Evolutionary conservation across 1,140 invertebrate species (phyloP).

Genomic region (Magallana angulata): DNA sequence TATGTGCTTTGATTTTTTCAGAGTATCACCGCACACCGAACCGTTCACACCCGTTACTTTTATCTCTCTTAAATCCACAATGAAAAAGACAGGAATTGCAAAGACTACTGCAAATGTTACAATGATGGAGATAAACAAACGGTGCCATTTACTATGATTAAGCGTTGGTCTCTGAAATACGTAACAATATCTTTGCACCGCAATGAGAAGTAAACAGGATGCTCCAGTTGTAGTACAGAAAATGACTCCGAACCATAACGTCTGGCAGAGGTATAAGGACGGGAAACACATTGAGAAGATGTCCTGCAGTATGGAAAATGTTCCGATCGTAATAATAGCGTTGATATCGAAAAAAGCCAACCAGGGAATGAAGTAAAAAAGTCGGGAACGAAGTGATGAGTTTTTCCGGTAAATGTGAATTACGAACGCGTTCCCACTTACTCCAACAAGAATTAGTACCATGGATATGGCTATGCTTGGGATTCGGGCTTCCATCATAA

Average conservation of each 20-base stretch:
- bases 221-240: neutral
- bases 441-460: neutral
- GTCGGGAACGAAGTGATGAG: no score
- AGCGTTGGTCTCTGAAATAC: neutral
- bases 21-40: neutral
- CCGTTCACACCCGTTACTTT: neutral
- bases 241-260: neutral
- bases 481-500: neutral
- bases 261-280: neutral
- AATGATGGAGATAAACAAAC: neutral
- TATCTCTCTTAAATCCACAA: slow-evolving; percentile 1
- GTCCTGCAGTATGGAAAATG: neutral
- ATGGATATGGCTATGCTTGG: neutral
- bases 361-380: slow-evolving; percentile 19
- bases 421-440: neutral
- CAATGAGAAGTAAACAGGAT: neutral
- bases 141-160: neutral
- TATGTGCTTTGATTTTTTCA: neutral
- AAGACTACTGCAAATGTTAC: neutral
- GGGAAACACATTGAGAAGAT: slow-evolving; percentile 8
- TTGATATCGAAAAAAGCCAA: slow-evolving; percentile 1
- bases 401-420: slow-evolving; percentile 1
- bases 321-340: neutral
- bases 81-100: slow-evolving; percentile 8
- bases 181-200: slow-evolving; percentile 4